These are phyloP conservation scores for Epiblema foenella DNA, from an alignment of 2,888 invertebrate species.

Conservation along the genomic window DNA sequence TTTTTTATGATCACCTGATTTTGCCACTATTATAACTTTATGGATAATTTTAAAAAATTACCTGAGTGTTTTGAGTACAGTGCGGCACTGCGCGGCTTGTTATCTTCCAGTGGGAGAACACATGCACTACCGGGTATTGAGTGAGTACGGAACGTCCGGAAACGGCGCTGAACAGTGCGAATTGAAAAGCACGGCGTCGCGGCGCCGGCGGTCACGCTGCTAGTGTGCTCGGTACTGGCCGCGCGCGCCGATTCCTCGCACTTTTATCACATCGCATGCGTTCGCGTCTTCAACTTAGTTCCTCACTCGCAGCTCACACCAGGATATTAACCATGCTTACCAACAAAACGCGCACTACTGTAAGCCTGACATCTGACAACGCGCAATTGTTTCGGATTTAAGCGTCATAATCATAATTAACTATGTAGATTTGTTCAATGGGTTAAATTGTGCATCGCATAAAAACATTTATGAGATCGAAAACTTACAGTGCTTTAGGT, in stretches of 20 bases:
- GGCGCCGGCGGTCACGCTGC: conserved; percentile 70
- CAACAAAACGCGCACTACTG: not conserved
- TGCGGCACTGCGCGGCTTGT: conserved; percentile 55
- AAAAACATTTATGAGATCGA: no score
- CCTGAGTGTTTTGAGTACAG: conserved; percentile 15
- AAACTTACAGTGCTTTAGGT: no score
- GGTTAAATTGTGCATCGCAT: no score
- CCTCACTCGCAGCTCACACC: conserved; percentile 45
- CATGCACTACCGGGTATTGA: conserved; percentile 69
- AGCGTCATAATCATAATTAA: no score
- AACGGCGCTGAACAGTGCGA: conserved; percentile 28
- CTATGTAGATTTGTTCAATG: no score
- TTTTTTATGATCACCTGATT: not conserved
- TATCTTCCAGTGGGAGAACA: conserved; percentile 65
- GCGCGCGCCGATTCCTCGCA: conserved; percentile 70
- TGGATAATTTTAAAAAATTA: no score
- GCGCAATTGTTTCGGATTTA: not conserved
- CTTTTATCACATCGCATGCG: conserved; percentile 80
- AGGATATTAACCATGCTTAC: not conserved
- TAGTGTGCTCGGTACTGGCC: conserved; percentile 74
- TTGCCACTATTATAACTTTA: conserved; percentile 6
- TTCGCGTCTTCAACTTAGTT: conserved; percentile 80
- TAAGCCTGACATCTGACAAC: not conserved
- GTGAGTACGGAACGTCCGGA: conserved; percentile 24
- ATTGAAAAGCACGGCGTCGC: conserved; percentile 52